Percentiles rank a stretch among this genome's conserved stretches.
These are phyloP conservation scores for Neosalanx taihuensis DNA, from an alignment of 2,797 vertebrate genomes.

Conservation along the genomic window DNA sequence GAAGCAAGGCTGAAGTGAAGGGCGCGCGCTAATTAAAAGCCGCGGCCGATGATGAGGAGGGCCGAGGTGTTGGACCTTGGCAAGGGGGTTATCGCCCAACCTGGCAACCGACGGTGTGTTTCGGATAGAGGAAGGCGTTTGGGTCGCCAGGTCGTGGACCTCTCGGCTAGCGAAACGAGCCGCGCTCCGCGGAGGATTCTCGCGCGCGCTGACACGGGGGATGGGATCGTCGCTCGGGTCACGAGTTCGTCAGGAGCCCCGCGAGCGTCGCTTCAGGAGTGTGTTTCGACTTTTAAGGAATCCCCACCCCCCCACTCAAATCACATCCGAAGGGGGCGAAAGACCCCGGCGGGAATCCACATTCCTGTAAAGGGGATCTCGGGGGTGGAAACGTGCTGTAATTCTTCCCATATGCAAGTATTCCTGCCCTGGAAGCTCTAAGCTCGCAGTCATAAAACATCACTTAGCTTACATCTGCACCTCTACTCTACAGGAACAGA, in stretches of 20 bases:
- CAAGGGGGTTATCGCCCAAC: neutral
- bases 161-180: no score
- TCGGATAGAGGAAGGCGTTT: no score
- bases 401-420: slow-evolving; percentile 51
- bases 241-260: slow-evolving; percentile 3
- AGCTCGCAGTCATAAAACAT: slow-evolving; percentile 60
- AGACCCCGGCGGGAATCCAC: slow-evolving; percentile 5
- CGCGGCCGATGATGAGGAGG: slow-evolving; percentile 74
- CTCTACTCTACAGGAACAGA: slow-evolving; percentile 56
- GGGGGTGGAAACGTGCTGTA: slow-evolving; percentile 31
- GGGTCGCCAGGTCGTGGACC: no score
- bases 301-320: slow-evolving; percentile 6
- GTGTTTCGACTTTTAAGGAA: slow-evolving; percentile 3
- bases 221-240: slow-evolving; percentile 4
- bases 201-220: no score
- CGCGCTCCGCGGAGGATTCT: no score
- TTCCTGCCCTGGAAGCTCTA: slow-evolving; percentile 44
- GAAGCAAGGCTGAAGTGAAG: slow-evolving; percentile 80
- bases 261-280: neutral
- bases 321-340: slow-evolving; percentile 12
- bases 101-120: neutral
- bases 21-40: slow-evolving; percentile 91
- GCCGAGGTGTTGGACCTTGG: neutral
- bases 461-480: slow-evolving; percentile 62
- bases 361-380: slow-evolving; percentile 29